Evolutionary conservation across 2,888 invertebrate species (phyloP), one percentile per base, ranked within the genome.

Genomic region (Platycheirus rosarum): DNA sequence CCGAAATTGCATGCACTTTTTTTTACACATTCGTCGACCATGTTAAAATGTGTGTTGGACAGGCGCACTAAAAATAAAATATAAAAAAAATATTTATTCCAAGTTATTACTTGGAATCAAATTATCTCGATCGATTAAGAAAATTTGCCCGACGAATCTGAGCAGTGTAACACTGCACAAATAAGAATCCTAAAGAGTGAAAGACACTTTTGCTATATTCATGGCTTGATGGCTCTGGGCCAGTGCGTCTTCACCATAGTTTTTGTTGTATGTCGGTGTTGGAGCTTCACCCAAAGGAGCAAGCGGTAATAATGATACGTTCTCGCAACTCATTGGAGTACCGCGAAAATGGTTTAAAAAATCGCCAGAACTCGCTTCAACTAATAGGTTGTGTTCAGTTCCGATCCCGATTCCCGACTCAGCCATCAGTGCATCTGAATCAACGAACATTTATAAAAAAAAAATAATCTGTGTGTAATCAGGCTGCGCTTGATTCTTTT

Each of bases 31-130:
- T n/a, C n/a, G 16, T 29, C 62, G 60, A 11, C 20, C 65, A 44
- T 63, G 13, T 75, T 65, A 57, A 60, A 69, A 70, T 18, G 40
- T 80, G 60, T 53, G 53, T 37, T 4, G 8, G 1, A 8, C 23
- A 23, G 11, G 51, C 60, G 46, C 70, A 65, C 32, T n/a, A n/a
- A n/a, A n/a, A 65, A 44, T 75, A 9, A 57, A 65, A 35, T 69
- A 75, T 40, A 60, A 60, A 79, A 70, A 69, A 32, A 44, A 80
- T 26, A 60, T 60, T 29, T 70, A 76, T 75, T 76, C 70, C 71
- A 82, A 71, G 66, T 82, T 82, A 82, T 76, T 82, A 82, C 80
- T 76, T 82, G 80, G 80, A 82, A 82, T 71, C 71, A 82, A 82
- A 82, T 76, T 82, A 82, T 82, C 71, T 76, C 76, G 76, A 82